Evolutionary conservation across 1,140 invertebrate species (phyloP), one percentile per base, ranked within the genome.

Genomic region (Drosophila malerkotliana): DNA sequence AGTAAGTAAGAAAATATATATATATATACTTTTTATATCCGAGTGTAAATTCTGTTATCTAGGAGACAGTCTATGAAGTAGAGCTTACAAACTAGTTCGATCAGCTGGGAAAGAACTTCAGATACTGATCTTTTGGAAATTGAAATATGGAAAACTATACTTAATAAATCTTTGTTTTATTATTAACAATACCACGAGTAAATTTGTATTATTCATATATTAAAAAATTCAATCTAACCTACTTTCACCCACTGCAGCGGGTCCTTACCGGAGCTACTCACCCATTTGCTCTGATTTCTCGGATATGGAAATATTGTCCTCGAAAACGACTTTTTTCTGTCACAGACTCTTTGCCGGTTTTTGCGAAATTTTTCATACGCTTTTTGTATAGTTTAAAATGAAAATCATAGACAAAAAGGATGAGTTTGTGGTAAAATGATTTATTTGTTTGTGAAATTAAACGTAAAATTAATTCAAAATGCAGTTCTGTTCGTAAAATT

Each of bases 41-140:
- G 62, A 52, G 72, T 80, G 72, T 85, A 85, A 85, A 85, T 85
- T 85, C 82, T 82, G 74, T 77, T 85, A 85, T 85, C 81, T 85
- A 87, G 82, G 75, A 85, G 81, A 85, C 81, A 85, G 81, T 85
- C 81, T 82, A 87, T 85, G 69, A 73, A 85, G 82, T 81, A 87
- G 74, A 85, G 78, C 74, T 85, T 85, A 85, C 24, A 55, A 37
- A 44, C 55, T 85, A 85, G 15, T 5, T 75, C 26, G 24, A 54
- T 32, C 30, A 47, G 51, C 30, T 44, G 32, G 30, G 34, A 47
- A 72, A 45, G 15, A 4, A 10, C 32, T 15, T 7, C 8, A 8
- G 6, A 41, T 56, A 28, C 21, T 62, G 28, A 62, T 51, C 24
- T 32, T 32, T 34, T 9, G 4, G 34, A 32, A n/a, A 9, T 12